These are phyloP conservation scores for Elmis aenea DNA, from an alignment of 2,888 invertebrate genomes.

Conservation along the genomic window DNA sequence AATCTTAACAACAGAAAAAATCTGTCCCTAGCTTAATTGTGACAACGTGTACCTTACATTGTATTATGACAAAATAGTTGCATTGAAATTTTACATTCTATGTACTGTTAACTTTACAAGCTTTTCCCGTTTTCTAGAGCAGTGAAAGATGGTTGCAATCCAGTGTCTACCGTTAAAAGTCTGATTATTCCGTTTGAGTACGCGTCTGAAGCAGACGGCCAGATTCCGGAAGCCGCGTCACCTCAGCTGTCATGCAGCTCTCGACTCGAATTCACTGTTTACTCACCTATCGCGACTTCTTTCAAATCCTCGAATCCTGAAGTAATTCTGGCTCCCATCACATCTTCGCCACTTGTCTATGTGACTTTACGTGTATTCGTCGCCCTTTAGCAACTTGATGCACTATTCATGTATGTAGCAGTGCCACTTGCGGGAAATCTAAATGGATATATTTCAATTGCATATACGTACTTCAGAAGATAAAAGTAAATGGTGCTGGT, in stretches of 20 bases:
- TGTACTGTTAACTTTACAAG: no score
- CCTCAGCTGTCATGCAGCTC: constrained; percentile 12
- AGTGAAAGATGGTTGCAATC: no score
- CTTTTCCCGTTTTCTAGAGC: no score
- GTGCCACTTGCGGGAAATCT: constrained; percentile 11
- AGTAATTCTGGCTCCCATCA: constrained; percentile 11
- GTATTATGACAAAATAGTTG: no score
- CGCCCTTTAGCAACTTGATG: constrained; percentile 13
- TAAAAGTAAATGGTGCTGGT: neutral
- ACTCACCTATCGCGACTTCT: constrained; percentile 10
- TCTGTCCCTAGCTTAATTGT: no score
- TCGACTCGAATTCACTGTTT: constrained; percentile 9
- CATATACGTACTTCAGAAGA: constrained; percentile 6
- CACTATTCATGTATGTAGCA: constrained; percentile 15
- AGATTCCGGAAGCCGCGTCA: constrained; percentile 9
- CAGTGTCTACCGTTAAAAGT: no score
- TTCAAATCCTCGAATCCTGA: constrained; percentile 11
- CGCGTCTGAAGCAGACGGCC: constrained; percentile 6
- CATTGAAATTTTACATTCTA: no score
- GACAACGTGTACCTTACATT: no score
- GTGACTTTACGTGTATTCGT: constrained; percentile 6
- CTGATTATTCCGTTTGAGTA: no score
- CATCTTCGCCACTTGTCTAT: constrained; percentile 10
- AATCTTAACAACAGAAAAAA: no score
- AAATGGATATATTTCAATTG: constrained; percentile 15